phyloP scores from a whole-genome alignment of 2,113 vertebrate genomes.

The Hiodon alosoides region DNA sequence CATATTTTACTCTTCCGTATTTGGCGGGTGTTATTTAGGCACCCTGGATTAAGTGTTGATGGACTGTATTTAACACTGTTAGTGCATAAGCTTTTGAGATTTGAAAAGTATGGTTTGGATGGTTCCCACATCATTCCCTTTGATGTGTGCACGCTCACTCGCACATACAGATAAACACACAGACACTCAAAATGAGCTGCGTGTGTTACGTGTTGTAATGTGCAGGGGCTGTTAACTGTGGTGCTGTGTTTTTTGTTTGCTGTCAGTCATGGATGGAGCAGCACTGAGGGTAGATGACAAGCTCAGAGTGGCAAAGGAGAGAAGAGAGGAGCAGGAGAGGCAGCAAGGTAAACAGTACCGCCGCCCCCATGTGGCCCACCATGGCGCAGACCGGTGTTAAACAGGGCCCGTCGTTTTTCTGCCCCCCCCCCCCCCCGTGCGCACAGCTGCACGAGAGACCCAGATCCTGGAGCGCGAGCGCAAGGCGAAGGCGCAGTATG shows the following conservation, averaged over 20 bases:
- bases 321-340: constrained; percentile 80
- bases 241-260: constrained; percentile 39
- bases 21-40: too few relatives aligned
- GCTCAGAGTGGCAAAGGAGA: constrained; percentile 82
- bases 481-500: constrained; percentile 81
- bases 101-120: too few relatives aligned
- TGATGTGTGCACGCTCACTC: background rate
- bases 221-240: background rate
- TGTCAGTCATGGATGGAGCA: constrained; percentile 80
- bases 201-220: too few relatives aligned
- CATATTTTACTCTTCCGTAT: too few relatives aligned
- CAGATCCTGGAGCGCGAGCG: constrained; percentile 87
- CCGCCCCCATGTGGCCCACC: too few relatives aligned
- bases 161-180: background rate
- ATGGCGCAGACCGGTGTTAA: background rate
- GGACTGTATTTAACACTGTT: too few relatives aligned
- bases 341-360: constrained; percentile 70
- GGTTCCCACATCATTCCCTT: too few relatives aligned
- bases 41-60: too few relatives aligned
- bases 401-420: background rate
- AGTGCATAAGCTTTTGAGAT: too few relatives aligned
- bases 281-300: constrained; percentile 80
- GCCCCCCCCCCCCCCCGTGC: background rate
- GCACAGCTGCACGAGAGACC: constrained; percentile 74
- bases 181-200: background rate